Percentiles rank a stretch among this genome's conserved stretches.
These are phyloP conservation scores for Tenthredo notha DNA, from an alignment of 2,888 invertebrate species.

Conservation along the genomic window DNA sequence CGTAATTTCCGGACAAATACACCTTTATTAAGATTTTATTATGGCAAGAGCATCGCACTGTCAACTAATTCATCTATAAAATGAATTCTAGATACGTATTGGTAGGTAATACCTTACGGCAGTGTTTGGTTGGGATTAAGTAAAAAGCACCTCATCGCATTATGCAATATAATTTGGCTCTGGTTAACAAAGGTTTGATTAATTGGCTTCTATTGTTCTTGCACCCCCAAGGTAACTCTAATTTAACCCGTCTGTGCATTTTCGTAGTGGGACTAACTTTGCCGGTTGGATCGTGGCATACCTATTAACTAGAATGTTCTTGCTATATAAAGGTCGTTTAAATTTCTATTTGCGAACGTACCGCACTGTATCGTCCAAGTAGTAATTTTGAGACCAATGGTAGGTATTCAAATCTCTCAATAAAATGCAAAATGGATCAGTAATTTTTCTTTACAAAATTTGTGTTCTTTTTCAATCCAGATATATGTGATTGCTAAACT, in stretches of 20 bases:
- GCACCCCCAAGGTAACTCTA: conserved; percentile 43
- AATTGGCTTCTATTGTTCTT: conserved; percentile 48
- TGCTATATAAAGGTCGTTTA: conserved; percentile 29
- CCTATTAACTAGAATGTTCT: conserved; percentile 46
- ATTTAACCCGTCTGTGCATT: conserved; percentile 44
- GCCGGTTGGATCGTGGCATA: conserved; percentile 43
- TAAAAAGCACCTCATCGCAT: conserved; percentile 27
- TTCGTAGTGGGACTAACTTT: conserved; percentile 44
- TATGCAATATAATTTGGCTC: conserved; percentile 35
- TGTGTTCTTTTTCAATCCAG: neutral
- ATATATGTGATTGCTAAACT: neutral
- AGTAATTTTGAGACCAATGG: neutral
- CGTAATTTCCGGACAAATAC: neutral
- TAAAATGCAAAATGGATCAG: neutral
- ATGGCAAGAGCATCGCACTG: neutral
- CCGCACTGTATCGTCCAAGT: conserved; percentile 15
- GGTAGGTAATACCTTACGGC: neutral
- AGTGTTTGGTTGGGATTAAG: neutral
- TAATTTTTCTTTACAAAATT: neutral
- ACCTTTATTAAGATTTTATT: neutral
- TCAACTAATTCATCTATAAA: neutral
- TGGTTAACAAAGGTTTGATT: conserved; percentile 42
- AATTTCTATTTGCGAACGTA: conserved; percentile 35
- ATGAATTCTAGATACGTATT: conserved; percentile 2
- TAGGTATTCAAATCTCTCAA: neutral